Percentiles rank a stretch among this genome's conserved stretches.
Evolutionary conservation across 2,797 vertebrate species (phyloP).

Genomic region (Stomatorhinus walkeri): DNA sequence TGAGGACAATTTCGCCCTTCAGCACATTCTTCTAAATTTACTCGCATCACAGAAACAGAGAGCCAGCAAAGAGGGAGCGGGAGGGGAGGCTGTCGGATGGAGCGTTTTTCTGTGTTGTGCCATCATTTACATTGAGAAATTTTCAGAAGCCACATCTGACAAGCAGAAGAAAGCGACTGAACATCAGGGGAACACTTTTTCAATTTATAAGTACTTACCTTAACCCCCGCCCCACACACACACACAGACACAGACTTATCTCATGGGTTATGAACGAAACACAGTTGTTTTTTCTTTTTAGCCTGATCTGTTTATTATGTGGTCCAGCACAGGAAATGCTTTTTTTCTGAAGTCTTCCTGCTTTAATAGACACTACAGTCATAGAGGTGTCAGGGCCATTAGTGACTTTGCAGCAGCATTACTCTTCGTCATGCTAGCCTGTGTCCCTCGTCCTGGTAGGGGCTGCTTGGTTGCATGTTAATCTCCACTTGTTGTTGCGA

Average conservation of each 20-base stretch:
- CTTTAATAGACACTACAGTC: background rate
- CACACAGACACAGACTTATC: background rate
- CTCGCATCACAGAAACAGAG: background rate
- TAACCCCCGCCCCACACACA: background rate
- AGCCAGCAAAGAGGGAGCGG: background rate
- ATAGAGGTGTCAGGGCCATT: no score
- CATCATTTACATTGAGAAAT: background rate
- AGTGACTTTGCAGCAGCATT: background rate
- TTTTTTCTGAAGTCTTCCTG: background rate
- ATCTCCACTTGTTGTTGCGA: background rate
- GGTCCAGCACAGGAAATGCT: background rate
- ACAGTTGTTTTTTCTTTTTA: background rate
- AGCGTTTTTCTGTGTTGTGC: background rate
- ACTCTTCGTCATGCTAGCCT: background rate
- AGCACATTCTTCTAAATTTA: background rate
- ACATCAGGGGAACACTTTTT: background rate
- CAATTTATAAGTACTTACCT: background rate
- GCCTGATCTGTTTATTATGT: background rate
- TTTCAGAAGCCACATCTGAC: background rate
- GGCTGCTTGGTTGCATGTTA: background rate
- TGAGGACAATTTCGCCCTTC: background rate
- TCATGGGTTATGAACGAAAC: background rate
- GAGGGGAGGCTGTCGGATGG: background rate
- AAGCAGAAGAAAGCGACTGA: background rate
- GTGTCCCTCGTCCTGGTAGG: background rate